Conservation (phyloP, 2,113 vertebrate species). For the Trematomus loennbergii region DNA sequence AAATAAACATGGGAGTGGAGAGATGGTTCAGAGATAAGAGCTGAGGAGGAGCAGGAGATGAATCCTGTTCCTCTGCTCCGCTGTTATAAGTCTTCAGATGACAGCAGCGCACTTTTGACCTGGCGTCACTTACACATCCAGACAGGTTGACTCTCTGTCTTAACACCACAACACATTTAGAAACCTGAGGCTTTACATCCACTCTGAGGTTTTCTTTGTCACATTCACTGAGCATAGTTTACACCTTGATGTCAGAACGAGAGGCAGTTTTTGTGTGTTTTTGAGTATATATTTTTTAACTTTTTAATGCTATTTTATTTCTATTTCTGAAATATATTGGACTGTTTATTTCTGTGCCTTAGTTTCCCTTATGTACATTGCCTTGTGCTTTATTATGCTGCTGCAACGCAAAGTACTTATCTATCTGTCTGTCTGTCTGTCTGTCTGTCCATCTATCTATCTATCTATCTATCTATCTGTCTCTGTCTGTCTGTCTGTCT, state of each 20-base stretch:
- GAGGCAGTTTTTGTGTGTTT: background rate
- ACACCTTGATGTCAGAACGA: conserved; percentile 2
- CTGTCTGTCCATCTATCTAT: no score
- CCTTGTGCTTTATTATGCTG: no score
- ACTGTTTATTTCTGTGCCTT: no score
- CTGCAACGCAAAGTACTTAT: no score
- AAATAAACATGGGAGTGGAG: conserved; percentile 50
- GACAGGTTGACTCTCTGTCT: background rate
- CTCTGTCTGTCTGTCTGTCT: no score
- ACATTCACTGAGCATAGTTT: background rate
- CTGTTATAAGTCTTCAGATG: conserved; percentile 10
- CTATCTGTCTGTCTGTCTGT: no score
- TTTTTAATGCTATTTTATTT: no score
- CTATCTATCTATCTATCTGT: no score
- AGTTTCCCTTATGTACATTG: no score
- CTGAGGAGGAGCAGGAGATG: conserved; percentile 19
- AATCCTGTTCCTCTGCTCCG: conserved; percentile 49
- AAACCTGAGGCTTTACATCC: background rate
- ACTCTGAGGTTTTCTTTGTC: background rate
- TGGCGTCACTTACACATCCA: background rate
- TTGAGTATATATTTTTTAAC: background rate
- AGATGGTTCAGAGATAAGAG: conserved; percentile 53
- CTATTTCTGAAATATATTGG: no score
- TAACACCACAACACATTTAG: background rate
- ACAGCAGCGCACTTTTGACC: conserved; percentile 18